phyloP scores from a whole-genome alignment of 2,113 vertebrate genomes.

The Gnathonemus longibarbis region DNA sequence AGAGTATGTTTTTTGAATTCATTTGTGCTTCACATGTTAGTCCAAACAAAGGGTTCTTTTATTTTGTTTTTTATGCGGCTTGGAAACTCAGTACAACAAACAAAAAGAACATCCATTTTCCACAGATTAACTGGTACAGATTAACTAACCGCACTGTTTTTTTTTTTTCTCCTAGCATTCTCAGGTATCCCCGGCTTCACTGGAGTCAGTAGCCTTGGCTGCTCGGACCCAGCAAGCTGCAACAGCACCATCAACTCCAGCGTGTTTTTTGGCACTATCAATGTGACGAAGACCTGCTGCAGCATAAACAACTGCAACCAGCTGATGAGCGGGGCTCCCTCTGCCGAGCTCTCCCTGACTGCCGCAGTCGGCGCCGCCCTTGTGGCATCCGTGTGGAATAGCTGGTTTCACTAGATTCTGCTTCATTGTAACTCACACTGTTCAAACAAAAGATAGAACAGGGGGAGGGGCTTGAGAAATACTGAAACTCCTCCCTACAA shows the following conservation, averaged over 20 bases:
- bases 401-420: constrained; percentile 30
- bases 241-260: fast-evolving
- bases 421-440: too few relatives aligned
- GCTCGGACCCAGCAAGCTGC: background rate
- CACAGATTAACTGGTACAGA: background rate
- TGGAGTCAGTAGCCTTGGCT: constrained; percentile 47
- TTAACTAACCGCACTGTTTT: background rate
- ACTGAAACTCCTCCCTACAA: background rate
- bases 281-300: constrained; percentile 26
- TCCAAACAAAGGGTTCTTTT: background rate
- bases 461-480: background rate
- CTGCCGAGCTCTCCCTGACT: constrained; percentile 37
- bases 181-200: fast-evolving
- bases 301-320: constrained; percentile 46
- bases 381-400: constrained; percentile 36
- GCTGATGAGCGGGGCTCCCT: constrained; percentile 18
- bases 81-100: background rate
- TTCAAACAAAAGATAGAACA: background rate
- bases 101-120: background rate
- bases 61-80: background rate
- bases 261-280: background rate
- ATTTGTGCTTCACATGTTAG: background rate
- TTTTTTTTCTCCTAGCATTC: background rate
- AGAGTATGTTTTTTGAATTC: background rate
- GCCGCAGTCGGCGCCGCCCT: constrained; percentile 27